Percentiles rank a stretch among this genome's conserved stretches.
Conservation (phyloP, 2,888 invertebrate species). For the Amphipoea oculea region DNA sequence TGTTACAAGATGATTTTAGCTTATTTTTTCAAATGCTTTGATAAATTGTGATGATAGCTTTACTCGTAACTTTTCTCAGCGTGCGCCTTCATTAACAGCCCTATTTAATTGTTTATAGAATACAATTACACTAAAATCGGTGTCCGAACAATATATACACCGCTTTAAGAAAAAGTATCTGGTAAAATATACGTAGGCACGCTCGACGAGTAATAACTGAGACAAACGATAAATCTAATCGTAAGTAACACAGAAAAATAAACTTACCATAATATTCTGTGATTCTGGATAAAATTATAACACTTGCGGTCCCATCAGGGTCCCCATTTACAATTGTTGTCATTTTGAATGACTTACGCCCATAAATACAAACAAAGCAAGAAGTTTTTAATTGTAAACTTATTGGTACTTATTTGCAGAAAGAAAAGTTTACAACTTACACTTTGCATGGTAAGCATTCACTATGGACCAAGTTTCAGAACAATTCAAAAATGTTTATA, state of each 20-base stretch:
- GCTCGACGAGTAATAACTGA: conserved; percentile 28
- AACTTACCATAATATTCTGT: conserved; percentile 64
- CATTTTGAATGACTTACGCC: conserved; percentile 49
- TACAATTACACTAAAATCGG: conserved; percentile 36
- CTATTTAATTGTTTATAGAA: conserved; percentile 34
- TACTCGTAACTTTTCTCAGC: conserved; percentile 62
- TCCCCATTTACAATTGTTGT: conserved; percentile 44
- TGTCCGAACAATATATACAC: conserved; percentile 22
- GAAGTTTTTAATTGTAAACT: conserved; percentile 51
- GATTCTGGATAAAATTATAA: conserved; percentile 34
- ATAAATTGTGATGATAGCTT: conserved; percentile 65
- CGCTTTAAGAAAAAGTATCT: conserved; percentile 28
- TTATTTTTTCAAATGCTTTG: conserved; percentile 62
- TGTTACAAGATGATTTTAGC: conserved; percentile 49
- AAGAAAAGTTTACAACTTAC: conserved; percentile 34
- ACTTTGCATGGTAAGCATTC: conserved; percentile 36
- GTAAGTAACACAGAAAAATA: conserved; percentile 45
- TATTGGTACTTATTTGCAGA: conserved; percentile 26
- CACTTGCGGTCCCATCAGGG: conserved; percentile 12
- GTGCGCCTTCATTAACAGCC: conserved; percentile 46
- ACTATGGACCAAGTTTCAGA: conserved; percentile 13
- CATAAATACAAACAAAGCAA: conserved; percentile 58
- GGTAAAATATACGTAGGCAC: conserved; percentile 38
- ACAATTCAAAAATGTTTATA: background rate
- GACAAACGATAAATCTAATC: conserved; percentile 50